These are phyloP conservation scores for Callaeas wilsoni DNA, from an alignment of 2,113 vertebrate genomes.

Conservation along the genomic window DNA sequence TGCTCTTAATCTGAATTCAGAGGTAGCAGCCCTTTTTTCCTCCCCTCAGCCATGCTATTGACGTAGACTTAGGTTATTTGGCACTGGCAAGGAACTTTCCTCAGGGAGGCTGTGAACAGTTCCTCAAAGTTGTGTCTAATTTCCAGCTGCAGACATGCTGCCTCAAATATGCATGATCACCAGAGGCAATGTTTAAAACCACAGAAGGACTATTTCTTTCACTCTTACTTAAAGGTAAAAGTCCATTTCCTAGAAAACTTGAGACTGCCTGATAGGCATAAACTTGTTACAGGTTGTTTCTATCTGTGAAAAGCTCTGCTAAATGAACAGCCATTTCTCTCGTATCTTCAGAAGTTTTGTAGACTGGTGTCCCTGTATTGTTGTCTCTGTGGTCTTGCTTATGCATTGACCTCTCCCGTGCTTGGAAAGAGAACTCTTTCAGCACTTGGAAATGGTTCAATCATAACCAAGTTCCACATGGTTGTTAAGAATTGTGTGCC, in stretches of 20 bases:
- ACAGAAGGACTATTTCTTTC: not conserved
- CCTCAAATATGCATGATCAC: not conserved
- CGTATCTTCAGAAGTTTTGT: not conserved
- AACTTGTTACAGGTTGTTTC: not conserved
- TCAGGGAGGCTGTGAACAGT: not conserved
- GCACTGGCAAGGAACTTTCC: not conserved
- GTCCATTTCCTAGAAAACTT: not conserved
- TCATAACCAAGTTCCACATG: not conserved
- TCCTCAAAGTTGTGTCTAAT: not conserved
- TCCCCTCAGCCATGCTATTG: not conserved
- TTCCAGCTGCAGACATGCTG: not conserved
- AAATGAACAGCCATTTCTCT: not conserved
- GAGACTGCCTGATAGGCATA: not conserved
- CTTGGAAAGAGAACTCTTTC: not conserved
- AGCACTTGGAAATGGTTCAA: not conserved
- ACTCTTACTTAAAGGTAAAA: not conserved
- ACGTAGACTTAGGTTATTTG: fast-evolving
- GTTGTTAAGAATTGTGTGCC: not conserved
- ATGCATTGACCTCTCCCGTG: fast-evolving
- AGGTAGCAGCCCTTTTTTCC: not conserved
- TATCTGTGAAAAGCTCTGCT: not conserved
- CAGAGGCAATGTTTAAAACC: not conserved
- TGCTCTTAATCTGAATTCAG: not conserved
- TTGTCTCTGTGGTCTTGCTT: not conserved
- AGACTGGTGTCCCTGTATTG: not conserved